Evolutionary conservation across 1,140 invertebrate species (phyloP), one percentile per base, ranked within the genome.

Genomic region (Drosophila busckii): DNA sequence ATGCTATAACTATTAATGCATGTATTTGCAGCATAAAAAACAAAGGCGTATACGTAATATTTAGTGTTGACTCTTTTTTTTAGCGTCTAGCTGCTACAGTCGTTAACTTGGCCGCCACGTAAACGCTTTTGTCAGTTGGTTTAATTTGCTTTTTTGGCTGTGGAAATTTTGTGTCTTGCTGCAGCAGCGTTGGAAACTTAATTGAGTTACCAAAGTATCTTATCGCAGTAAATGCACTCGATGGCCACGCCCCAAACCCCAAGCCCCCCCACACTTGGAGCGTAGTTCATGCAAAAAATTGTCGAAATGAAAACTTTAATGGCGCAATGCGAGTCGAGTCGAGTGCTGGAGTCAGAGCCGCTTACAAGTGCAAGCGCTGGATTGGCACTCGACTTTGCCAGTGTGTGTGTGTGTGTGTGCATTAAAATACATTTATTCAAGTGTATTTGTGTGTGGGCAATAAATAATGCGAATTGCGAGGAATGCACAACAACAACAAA

Each of bases 151-250:
- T 37, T n/a, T 23, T 42, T 34, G 23, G 16, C 32, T 54, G 16
- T 20, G 32, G 12, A 4, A 12, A 6, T 20, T 41, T 17, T 5
- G 25, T 28, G 29, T 28, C 13, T 40, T 22, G n/a, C n/a, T 28
- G 45, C 52, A 52, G 45, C 50, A 35, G 48, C 53, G 45, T 26
- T 31, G 20, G 31, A 34, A 49, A 54, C 60, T 70, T 76, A 76
- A 78, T 76, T 76, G 62, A 76, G 71, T 76, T 78, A 58, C 61
- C 31, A 70, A 70, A 78, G 71, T 78, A 58, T 60, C 71, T 70
- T 78, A 76, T 76, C 52, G 71, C 32, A 28, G 50, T 52, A 56
- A 70, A 76, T 76, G 71, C 66, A 78, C 71, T 76, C 65, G 35
- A 46, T 32, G 37, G 34, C 22, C 26, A 28, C 4, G 12, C 12